Percentiles rank a stretch among this genome's conserved stretches.
Evolutionary conservation across 2,797 vertebrate species (phyloP).

Genomic region (Okamejei kenojei): DNA sequence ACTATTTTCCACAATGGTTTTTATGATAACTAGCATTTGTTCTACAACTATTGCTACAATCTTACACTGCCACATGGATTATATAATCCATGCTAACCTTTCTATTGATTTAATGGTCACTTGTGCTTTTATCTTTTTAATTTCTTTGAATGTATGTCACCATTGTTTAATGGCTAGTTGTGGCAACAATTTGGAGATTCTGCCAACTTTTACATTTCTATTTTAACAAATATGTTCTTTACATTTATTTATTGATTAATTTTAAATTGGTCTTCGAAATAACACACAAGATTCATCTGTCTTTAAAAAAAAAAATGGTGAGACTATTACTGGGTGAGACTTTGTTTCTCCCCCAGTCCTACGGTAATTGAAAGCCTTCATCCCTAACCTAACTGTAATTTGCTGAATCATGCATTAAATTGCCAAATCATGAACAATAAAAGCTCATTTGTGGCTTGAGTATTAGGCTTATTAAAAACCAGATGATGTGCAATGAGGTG

Average conservation of each 20-base stretch:
- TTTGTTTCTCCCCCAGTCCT: not conserved
- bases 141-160: slow-evolving; percentile 39
- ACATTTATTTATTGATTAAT: not conserved
- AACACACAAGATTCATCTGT: not conserved
- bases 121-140: slow-evolving; percentile 40
- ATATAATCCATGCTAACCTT: slow-evolving; percentile 1
- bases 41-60: not conserved
- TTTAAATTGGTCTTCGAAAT: slow-evolving; percentile 6
- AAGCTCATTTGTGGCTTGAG: slow-evolving; percentile 38
- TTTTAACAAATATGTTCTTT: not conserved
- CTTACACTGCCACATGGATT: no score
- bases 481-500: not conserved
- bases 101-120: slow-evolving; percentile 32
- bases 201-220: not conserved
- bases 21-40: not conserved
- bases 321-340: not conserved
- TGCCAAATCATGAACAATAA: slow-evolving; percentile 41
- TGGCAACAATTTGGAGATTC: not conserved
- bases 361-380: slow-evolving; percentile 45
- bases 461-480: slow-evolving; percentile 39
- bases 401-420: slow-evolving; percentile 42
- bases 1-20: not conserved
- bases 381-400: slow-evolving; percentile 46
- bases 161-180: not conserved
- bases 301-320: not conserved